Evolutionary conservation across 2,888 invertebrate species (phyloP).

Genomic region (Tribolium freemani): DNA sequence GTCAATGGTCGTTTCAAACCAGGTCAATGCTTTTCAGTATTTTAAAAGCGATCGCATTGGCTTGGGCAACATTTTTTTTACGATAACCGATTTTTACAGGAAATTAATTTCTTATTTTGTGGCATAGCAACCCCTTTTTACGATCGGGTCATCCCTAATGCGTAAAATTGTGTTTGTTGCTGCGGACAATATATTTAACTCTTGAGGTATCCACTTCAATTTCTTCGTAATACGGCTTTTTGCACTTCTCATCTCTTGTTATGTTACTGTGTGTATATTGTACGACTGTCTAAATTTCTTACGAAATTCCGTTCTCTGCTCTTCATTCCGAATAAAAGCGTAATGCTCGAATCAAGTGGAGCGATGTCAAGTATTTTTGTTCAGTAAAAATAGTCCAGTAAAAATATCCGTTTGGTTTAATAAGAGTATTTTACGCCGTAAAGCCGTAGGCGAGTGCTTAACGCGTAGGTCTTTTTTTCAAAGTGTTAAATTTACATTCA

Average conservation of each 20-base stretch:
- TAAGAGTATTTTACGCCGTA: too few relatives aligned
- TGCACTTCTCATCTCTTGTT: slow-evolving; percentile 44
- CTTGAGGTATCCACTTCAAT: slow-evolving; percentile 50
- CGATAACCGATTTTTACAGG: slow-evolving; percentile 39
- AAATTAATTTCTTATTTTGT: slow-evolving; percentile 35
- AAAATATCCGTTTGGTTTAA: too few relatives aligned
- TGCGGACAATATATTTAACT: slow-evolving; percentile 50
- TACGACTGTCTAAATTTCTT: slow-evolving; percentile 46
- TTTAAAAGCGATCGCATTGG: slow-evolving; percentile 14
- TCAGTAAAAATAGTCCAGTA: too few relatives aligned
- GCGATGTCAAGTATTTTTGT: too few relatives aligned
- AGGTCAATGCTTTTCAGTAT: background rate
- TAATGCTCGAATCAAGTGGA: slow-evolving; percentile 22
- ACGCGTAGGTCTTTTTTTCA: too few relatives aligned
- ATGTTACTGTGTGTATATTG: slow-evolving; percentile 41
- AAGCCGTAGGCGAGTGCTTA: too few relatives aligned
- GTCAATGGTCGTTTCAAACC: slow-evolving; percentile 2
- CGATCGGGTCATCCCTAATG: slow-evolving; percentile 24
- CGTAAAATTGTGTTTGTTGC: slow-evolving; percentile 51
- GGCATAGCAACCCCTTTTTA: slow-evolving; percentile 18
- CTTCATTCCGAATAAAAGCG: slow-evolving; percentile 44
- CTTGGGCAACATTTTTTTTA: slow-evolving; percentile 20
- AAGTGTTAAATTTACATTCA: too few relatives aligned
- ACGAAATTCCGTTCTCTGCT: slow-evolving; percentile 42
- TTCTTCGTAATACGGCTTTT: slow-evolving; percentile 47